Base-by-base conservation (phyloP, 2,888 invertebrate species). In the Plemyria rubiginata region DNA sequence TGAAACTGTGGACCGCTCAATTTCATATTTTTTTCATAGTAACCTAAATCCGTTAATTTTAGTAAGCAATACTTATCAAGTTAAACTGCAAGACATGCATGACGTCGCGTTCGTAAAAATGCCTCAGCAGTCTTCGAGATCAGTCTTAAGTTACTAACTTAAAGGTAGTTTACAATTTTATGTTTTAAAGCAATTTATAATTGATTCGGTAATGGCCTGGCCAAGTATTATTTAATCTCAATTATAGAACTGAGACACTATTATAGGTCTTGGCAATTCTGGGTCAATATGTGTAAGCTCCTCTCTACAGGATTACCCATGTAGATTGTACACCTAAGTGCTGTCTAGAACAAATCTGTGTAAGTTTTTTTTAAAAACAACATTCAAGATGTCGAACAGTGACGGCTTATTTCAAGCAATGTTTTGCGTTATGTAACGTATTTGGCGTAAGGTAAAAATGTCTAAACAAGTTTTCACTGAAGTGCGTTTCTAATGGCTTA, bases 31-130 rank as follows among this genome's bases (percentile, higher is more conserved):
- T 22, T 22, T 22, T 22, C 22, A 22, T 22, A 22, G 3, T 2
- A 22, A 2, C 1, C 3, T 3, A 22, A 22, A 22, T 22, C 3
- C 22, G 22, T 22, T 22, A 22, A 22, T 22, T 22, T 22, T 22
- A 22, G 22, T 43, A 43, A 15, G 43, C 16, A 45, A 16, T 16
- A 9, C 45, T 11, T 45, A 7, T 13, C 8, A 43, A 43, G 13
- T 8, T 45, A 45, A 45, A 45, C 45, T 43, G 43, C 43, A 9
- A 45, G 45, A 45, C 45, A 45, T 45, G 45, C 45, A 45, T 45
- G 45, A 45, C 16, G 43, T 43, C 3, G 2, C 45, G 41, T 13
- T 7, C 13, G 13, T 13, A 15, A 43, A 6, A 43, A 13, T 43
- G 43, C 15, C 43, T 43, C 15, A 43, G 43, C 43, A 43, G 43